phyloP scores from a whole-genome alignment of 2,888 invertebrate species.

The Orthosia incerta region DNA sequence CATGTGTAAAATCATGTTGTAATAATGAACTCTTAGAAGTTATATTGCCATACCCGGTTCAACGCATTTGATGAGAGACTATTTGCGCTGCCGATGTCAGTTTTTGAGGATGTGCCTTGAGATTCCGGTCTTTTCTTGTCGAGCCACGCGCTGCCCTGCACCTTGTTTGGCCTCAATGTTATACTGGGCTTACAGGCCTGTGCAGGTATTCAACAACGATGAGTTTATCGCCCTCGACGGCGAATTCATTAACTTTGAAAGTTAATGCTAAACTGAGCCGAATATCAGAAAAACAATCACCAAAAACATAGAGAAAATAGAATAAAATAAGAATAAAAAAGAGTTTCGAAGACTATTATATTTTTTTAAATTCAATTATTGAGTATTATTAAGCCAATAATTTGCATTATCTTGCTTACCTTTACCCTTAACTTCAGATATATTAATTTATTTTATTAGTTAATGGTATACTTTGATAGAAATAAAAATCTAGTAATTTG shows the following conservation, averaged over 20 bases:
- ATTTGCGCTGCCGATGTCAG: conserved; percentile 52
- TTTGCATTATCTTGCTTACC: conserved; percentile 1
- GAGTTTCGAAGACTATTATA: neutral
- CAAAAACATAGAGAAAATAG: no score
- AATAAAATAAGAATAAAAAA: neutral
- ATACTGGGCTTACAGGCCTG: conserved; percentile 77
- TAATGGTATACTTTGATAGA: neutral
- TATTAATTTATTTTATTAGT: neutral
- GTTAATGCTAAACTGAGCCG: conserved; percentile 6
- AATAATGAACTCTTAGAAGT: conserved; percentile 31
- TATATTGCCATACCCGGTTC: conserved; percentile 72
- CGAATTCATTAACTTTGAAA: conserved; percentile 11
- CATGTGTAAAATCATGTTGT: conserved; percentile 10
- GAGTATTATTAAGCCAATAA: neutral
- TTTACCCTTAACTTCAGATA: conserved; percentile 1
- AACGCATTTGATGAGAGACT: conserved; percentile 67
- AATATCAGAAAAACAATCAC: neutral
- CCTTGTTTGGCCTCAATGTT: conserved; percentile 60
- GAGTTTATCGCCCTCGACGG: conserved; percentile 18
- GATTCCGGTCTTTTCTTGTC: conserved; percentile 62
- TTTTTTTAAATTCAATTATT: neutral
- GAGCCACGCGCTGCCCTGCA: conserved; percentile 49
- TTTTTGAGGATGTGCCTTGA: conserved; percentile 50
- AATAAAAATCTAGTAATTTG: neutral
- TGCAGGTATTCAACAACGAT: conserved; percentile 45